Conservation (phyloP, 1,140 invertebrate genomes). For the Brachionus manjavacas region DNA sequence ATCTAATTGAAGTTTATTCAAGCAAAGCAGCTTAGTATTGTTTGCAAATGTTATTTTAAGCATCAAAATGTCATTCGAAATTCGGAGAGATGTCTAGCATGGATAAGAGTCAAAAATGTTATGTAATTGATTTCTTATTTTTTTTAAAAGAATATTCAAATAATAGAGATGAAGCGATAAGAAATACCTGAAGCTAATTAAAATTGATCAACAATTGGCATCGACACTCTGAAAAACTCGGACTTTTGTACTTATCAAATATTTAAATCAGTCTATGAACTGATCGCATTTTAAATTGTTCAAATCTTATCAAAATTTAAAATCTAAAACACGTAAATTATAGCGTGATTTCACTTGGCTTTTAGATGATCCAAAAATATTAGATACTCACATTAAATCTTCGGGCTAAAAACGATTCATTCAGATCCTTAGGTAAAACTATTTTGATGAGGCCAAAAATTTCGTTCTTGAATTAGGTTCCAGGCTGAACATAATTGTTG, state of each 20-base stretch:
- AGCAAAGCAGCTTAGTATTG: not conserved
- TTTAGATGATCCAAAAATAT: constrained; percentile 10
- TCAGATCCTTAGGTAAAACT: not conserved
- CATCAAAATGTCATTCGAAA: constrained; percentile 20
- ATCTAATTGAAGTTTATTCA: constrained; percentile 4
- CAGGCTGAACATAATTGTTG: not conserved
- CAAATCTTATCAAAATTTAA: not conserved
- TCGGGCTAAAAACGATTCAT: not conserved
- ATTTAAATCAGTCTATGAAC: not conserved
- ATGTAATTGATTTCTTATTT: not conserved
- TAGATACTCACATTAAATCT: not conserved
- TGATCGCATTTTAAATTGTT: not conserved
- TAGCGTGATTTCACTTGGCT: not conserved
- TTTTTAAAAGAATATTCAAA: not conserved
- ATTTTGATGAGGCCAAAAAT: not conserved
- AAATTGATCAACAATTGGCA: not conserved
- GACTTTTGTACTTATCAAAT: constrained; percentile 14
- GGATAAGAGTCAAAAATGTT: constrained; percentile 18
- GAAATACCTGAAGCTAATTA: not conserved
- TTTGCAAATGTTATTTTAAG: not conserved
- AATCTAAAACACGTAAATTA: constrained; percentile 35
- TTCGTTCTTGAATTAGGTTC: not conserved
- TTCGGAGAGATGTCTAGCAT: not conserved
- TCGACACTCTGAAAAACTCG: not conserved
- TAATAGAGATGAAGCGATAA: constrained; percentile 6